phyloP scores from a whole-genome alignment of 2,888 invertebrate genomes.

The Mechanitis mazaeus region DNA sequence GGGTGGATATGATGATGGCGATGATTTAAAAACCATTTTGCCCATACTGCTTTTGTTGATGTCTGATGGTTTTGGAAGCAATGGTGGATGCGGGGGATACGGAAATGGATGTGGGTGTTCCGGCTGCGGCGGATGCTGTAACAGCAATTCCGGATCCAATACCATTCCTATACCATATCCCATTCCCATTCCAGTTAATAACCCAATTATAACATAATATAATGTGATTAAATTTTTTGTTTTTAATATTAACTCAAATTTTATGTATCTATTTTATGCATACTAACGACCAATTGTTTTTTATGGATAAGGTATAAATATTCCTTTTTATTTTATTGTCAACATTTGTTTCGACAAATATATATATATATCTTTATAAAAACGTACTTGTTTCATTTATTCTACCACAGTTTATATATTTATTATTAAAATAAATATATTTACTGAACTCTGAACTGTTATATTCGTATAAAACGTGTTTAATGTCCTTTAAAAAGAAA shows the following conservation, averaged over 20 bases:
- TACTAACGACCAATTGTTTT: too few relatives aligned
- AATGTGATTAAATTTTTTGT: too few relatives aligned
- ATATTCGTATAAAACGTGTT: slow-evolving; percentile 42
- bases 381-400: too few relatives aligned
- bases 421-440: too few relatives aligned
- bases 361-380: too few relatives aligned
- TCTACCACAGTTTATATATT: too few relatives aligned
- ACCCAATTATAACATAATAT: slow-evolving; percentile 27
- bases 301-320: too few relatives aligned
- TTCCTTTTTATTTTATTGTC: too few relatives aligned
- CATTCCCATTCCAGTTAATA: slow-evolving; percentile 41
- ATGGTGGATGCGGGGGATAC: slow-evolving; percentile 22
- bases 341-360: too few relatives aligned
- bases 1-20: slow-evolving; percentile 36
- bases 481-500: slow-evolving; percentile 26
- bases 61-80: slow-evolving; percentile 34
- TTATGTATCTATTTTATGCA: too few relatives aligned
- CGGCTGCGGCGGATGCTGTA: slow-evolving; percentile 32
- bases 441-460: too few relatives aligned
- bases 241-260: too few relatives aligned
- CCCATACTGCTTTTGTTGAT: slow-evolving; percentile 48
- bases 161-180: slow-evolving; percentile 47
- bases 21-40: slow-evolving; percentile 38
- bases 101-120: slow-evolving; percentile 30
- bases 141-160: slow-evolving; percentile 32